Conservation (phyloP, 2,797 vertebrate genomes). For the Hydrocynus forskahlii region DNA sequence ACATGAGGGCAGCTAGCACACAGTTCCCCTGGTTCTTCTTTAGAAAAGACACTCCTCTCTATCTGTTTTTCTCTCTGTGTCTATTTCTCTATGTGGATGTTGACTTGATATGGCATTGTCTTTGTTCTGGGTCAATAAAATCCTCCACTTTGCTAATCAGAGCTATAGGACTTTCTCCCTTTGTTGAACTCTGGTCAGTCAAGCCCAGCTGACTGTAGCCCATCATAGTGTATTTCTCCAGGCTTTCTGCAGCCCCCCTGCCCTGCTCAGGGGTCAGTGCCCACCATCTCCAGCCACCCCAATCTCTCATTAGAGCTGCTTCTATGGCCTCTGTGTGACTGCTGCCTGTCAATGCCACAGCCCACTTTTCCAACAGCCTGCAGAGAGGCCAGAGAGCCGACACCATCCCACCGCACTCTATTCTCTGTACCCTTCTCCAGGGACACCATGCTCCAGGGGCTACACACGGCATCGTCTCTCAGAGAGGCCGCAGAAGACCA, state of each 20-base stretch:
- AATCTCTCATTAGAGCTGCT: slow-evolving; percentile 31
- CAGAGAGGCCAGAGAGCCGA: slow-evolving; percentile 15
- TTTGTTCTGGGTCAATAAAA: slow-evolving; percentile 66
- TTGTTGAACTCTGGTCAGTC: not conserved
- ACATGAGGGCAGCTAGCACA: not conserved
- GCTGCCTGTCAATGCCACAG: not conserved
- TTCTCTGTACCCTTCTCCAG: not conserved
- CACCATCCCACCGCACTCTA: not conserved
- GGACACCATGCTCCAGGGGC: not conserved
- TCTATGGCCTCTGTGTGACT: slow-evolving; percentile 7
- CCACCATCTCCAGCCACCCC: slow-evolving; percentile 23
- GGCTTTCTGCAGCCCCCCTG: slow-evolving; percentile 13
- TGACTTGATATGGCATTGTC: slow-evolving; percentile 66
- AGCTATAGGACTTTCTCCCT: slow-evolving; percentile 37
- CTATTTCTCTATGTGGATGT: slow-evolving; percentile 52
- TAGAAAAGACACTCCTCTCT: slow-evolving; percentile 27
- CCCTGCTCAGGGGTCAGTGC: slow-evolving; percentile 37
- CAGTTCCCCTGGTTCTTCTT: not conserved
- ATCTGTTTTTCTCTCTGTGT: slow-evolving; percentile 1
- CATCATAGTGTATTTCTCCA: not conserved
- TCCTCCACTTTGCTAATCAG: slow-evolving; percentile 56
- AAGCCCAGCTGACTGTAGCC: slow-evolving; percentile 1
- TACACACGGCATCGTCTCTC: slow-evolving; percentile 3
- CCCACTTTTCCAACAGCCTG: not conserved
- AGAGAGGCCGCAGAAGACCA: slow-evolving; percentile 53